Conservation (phyloP, 1,140 invertebrate species). For the Achroia grisella region DNA sequence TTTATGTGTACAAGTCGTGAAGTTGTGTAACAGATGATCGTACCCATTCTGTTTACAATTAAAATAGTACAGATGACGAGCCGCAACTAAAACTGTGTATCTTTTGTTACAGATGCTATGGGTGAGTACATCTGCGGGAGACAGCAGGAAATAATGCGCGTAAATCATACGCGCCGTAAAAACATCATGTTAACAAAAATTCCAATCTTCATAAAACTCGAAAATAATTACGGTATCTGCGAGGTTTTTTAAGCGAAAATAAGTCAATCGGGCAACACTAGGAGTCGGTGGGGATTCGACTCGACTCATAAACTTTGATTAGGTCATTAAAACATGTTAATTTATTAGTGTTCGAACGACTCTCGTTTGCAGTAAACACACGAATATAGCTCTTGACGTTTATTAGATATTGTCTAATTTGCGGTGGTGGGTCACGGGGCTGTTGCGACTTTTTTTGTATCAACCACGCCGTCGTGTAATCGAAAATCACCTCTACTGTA, state of each 20-base stretch:
- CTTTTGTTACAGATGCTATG: slow-evolving; percentile 78
- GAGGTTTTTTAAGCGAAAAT: slow-evolving; percentile 49
- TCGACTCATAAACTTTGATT: slow-evolving; percentile 73
- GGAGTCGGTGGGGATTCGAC: slow-evolving; percentile 65
- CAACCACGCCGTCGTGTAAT: slow-evolving; percentile 28
- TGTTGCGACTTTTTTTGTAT: slow-evolving; percentile 33
- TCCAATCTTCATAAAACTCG: slow-evolving; percentile 70
- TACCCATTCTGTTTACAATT: no score
- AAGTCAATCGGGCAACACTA: slow-evolving; percentile 69
- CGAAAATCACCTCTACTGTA: slow-evolving; percentile 53
- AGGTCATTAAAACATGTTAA: slow-evolving; percentile 71
- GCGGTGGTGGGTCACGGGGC: slow-evolving; percentile 5
- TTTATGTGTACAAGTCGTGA: no score
- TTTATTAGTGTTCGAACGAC: slow-evolving; percentile 63
- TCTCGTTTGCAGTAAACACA: slow-evolving; percentile 47
- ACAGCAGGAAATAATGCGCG: slow-evolving; percentile 39
- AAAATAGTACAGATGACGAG: no score
- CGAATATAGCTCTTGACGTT: slow-evolving; percentile 44
- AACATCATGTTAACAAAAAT: slow-evolving; percentile 60
- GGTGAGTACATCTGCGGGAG: slow-evolving; percentile 64
- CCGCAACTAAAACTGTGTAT: slow-evolving; percentile 16
- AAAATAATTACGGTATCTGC: slow-evolving; percentile 56
- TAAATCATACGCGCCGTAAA: slow-evolving; percentile 56
- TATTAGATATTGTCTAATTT: slow-evolving; percentile 26
- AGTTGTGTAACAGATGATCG: no score